These are phyloP conservation scores for Spizaetus ornatus DNA, from an alignment of 2,113 vertebrate genomes.

Conservation along the genomic window DNA sequence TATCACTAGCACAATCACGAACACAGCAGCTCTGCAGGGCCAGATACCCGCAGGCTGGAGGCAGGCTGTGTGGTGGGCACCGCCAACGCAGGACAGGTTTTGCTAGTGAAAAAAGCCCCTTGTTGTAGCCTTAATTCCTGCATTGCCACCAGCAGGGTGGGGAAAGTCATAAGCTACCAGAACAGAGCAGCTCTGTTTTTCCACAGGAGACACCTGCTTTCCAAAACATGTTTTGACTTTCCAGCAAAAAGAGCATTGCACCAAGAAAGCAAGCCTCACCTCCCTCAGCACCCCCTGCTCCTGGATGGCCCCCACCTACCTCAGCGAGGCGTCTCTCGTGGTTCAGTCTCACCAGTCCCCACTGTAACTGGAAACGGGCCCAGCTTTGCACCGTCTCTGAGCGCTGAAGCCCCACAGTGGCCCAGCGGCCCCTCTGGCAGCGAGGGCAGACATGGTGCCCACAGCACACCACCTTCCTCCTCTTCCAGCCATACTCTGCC, in stretches of 20 bases:
- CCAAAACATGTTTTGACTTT: not conserved
- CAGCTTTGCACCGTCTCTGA: fast-evolving
- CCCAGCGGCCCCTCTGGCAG: not conserved
- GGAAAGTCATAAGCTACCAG: not conserved
- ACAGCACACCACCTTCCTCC: not conserved
- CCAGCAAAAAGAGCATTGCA: not conserved
- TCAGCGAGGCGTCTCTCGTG: fast-evolving
- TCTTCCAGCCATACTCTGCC: fast-evolving
- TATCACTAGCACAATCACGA: not conserved
- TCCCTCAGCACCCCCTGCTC: fast-evolving
- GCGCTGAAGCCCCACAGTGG: fast-evolving
- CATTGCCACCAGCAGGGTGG: not conserved
- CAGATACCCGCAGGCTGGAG: fast-evolving
- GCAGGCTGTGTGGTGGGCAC: not conserved
- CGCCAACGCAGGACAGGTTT: not conserved
- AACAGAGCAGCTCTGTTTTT: not conserved
- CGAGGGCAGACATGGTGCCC: fast-evolving
- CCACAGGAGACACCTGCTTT: not conserved
- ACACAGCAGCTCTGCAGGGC: not conserved
- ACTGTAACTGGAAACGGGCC: fast-evolving
- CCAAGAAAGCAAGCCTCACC: not conserved
- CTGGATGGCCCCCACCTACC: not conserved
- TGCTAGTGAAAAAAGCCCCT: not conserved
- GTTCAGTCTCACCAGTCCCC: not conserved
- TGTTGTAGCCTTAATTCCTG: not conserved